phyloP scores from a whole-genome alignment of 2,113 vertebrate species.

The Gambusia holbrooki region DNA sequence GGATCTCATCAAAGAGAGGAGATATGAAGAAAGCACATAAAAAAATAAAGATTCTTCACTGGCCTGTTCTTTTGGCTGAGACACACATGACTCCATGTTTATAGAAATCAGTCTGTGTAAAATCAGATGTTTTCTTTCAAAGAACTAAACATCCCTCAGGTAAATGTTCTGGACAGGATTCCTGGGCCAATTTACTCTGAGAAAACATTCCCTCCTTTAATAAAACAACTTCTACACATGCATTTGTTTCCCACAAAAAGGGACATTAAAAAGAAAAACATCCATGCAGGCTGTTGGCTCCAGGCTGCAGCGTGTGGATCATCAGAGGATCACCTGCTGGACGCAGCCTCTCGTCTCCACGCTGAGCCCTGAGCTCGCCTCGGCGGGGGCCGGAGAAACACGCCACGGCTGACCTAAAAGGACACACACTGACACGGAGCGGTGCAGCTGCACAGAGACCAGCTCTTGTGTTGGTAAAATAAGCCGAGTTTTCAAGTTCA shows the following conservation, averaged over 20 bases:
- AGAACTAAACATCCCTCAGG: background rate
- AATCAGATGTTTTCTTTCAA: background rate
- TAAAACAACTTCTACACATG: slow-evolving; percentile 25
- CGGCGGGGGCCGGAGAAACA: background rate
- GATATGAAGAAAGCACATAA: background rate
- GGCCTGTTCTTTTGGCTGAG: background rate
- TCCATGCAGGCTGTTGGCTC: background rate
- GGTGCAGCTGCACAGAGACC: no score
- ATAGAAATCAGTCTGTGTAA: background rate
- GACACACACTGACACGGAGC: slow-evolving; percentile 17
- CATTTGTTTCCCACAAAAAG: slow-evolving; percentile 5
- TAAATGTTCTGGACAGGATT: background rate
- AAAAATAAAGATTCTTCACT: background rate
- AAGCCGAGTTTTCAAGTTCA: background rate
- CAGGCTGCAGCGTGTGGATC: slow-evolving; percentile 13
- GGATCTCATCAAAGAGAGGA: background rate
- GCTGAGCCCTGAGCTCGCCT: slow-evolving; percentile 12
- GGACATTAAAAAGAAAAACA: slow-evolving; percentile 6
- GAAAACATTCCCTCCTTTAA: background rate
- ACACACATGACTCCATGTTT: background rate
- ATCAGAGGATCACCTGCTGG: background rate
- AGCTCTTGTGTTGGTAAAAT: background rate
- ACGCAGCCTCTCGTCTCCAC: slow-evolving; percentile 6
- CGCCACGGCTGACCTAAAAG: slow-evolving; percentile 30
- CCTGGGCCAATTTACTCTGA: background rate